These are phyloP conservation scores for Macrotrachela quadricornifera DNA, from an alignment of 1,140 invertebrate species.

Conservation along the genomic window DNA sequence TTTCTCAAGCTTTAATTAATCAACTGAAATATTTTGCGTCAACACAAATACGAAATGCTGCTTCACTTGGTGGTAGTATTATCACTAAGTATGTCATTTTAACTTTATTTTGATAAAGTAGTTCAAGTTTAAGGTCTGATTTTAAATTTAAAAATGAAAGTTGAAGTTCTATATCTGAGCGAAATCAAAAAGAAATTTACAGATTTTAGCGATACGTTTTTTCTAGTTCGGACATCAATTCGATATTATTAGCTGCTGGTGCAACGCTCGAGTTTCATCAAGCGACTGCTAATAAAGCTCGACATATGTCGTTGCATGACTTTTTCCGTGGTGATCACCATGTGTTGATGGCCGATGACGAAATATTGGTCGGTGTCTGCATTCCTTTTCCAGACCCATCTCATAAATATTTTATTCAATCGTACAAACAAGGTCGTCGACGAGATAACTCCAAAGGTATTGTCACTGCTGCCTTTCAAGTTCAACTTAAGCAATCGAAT, in stretches of 20 bases:
- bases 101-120: no score
- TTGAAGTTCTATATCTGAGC: conserved; percentile 88
- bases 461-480: conserved; percentile 45
- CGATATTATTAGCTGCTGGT: conserved; percentile 58
- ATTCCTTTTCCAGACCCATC: no score
- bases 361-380: no score
- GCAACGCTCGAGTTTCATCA: conserved; percentile 32
- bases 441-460: conserved; percentile 85
- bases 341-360: conserved; percentile 49
- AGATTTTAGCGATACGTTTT: no score
- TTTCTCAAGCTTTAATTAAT: no score
- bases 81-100: no score
- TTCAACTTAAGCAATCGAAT: conserved; percentile 28
- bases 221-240: conserved; percentile 80
- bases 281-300: conserved; percentile 22
- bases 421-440: conserved; percentile 72
- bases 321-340: conserved; percentile 70
- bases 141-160: no score
- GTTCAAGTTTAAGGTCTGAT: no score
- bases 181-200: no score
- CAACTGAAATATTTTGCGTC: conserved; percentile 84
- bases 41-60: conserved; percentile 66
- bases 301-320: conserved; percentile 25
- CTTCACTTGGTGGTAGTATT: conserved; percentile 67
- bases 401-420: no score